Evolutionary conservation across 2,888 invertebrate species (phyloP), one percentile per base, ranked within the genome.

Genomic region (Tinea semifulvella): DNA sequence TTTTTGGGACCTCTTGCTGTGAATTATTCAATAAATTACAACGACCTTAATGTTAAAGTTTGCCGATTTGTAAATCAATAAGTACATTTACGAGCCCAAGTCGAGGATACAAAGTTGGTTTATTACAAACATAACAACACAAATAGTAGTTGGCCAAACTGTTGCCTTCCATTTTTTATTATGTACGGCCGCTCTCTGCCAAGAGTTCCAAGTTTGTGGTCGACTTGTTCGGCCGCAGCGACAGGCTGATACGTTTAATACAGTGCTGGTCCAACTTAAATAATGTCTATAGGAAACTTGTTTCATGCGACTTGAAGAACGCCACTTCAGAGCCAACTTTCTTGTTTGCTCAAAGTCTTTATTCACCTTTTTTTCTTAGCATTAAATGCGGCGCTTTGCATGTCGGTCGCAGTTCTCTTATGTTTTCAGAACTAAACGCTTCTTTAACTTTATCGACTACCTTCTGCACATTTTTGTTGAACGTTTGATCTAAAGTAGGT

Each of bases 221-320:
- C 65, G 65, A 61, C 65, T 70, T 63, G 60, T 57, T 55, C 53
- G 50, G 54, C 56, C 61, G 60, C 62, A 68, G 69, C 66, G 68
- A 62, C 61, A 58, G 60, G 53, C 49, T 50, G 63, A 69, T 69
- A 70, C 71, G 58, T 62, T 67, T 68, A 67, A 67, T 66, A 68
- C 68, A 66, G 66, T 65, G 66, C 66, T 61, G 67, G 61, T 58
- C 60, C 61, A 65, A 58, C 57, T 63, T 61, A 66, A 70, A 73
- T 74, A 71, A 76, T 70, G 67, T 69, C 66, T 68, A 67, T 60
- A 63, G 63, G 61, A 65, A 70, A 70, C 68, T 73, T 70, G 65
- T 67, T 69, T 66, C 63, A 62, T 63, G 60, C 61, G 61, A 61
- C 54, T 59, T 56, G 55, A 57, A 52, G 57, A 56, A 57, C 58